Evolutionary conservation across 2,113 vertebrate species (phyloP), one percentile per base, ranked within the genome.

Genomic region (Turnix velox): DNA sequence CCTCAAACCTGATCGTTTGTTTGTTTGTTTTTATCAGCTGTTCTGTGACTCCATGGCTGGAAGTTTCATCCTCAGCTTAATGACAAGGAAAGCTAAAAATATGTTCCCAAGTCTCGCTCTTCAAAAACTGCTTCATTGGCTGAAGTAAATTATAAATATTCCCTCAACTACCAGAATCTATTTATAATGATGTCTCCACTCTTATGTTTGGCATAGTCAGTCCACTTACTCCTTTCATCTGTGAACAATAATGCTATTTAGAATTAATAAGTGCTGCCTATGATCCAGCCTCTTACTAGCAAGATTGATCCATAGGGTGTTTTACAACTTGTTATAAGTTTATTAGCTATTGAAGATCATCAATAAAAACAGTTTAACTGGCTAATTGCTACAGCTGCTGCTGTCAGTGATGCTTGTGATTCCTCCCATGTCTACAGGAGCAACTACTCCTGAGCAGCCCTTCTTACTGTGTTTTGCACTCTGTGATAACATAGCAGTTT

Each of bases 301-400:
- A 88, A 93, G 90, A 93, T 48, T 85, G 86, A 96, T 91, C 93
- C 84, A 46, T 6, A 14, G 83, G 83, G 88, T 89, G 71, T 78
- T 94, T 91, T 93, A 89, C 10, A 93, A 78, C 78, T 85, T 65
- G 14, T 93, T 96, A 93, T 45, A 93, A 80, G 52, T 95, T 96
- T 96, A 96, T 96, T 94, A 94, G 87, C 90, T 92, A 95, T 84
- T 13, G 6, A 86, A 94, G 80, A 93, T 88, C 66, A 92, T 94
- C 90, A 94, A 49, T 95, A 95, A 95, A 94, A 93, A 33, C 49
- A 86, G 57, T 76, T 94, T 95, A 96, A 95, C 71, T 76, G 54
- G 55, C 57, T 95, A 94, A 95, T 88, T 96, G 84, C 93, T 83
- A 77, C 93, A 96, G 90, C 91, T 94, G 89, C 59, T 92, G 79